Evolutionary conservation across 2,113 vertebrate genomes (phyloP).

Genomic region (Amphiprion ocellaris): DNA sequence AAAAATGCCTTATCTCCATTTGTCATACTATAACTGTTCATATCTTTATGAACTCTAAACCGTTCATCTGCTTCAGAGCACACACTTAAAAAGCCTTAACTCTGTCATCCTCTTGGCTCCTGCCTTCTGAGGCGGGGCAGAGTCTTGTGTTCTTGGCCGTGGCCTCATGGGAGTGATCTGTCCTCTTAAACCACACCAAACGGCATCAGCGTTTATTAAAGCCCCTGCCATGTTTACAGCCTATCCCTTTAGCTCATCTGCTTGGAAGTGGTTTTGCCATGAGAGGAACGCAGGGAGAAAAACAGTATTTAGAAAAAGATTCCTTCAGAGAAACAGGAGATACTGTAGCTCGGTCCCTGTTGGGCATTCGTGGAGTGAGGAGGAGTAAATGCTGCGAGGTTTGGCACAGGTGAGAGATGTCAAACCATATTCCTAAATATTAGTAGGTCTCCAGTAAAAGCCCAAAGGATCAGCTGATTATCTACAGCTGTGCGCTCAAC

Average conservation of each 20-base stretch:
- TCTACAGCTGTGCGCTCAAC: not conserved
- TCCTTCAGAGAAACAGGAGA: not conserved
- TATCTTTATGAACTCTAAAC: not conserved
- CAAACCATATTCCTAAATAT: not conserved
- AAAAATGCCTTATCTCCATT: not conserved
- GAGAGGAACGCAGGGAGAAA: constrained; percentile 11
- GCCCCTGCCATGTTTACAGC: constrained; percentile 24
- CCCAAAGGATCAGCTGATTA: not conserved
- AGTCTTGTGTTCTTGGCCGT: constrained; percentile 4
- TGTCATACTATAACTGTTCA: not conserved
- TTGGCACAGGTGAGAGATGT: constrained; percentile 4
- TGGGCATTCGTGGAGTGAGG: not conserved
- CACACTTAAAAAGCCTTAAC: constrained; percentile 18
- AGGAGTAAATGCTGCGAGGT: not conserved
- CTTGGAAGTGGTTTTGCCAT: constrained; percentile 20
- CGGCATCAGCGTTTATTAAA: constrained; percentile 36
- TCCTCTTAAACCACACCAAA: constrained; percentile 52
- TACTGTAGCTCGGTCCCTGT: not conserved
- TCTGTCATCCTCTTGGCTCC: constrained; percentile 28
- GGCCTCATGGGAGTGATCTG: constrained; percentile 42
- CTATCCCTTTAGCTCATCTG: constrained; percentile 38
- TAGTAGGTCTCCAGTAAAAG: no score
- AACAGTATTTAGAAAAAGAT: not conserved
- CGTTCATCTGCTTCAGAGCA: not conserved
- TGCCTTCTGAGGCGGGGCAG: constrained; percentile 22